phyloP scores from a whole-genome alignment of 2,113 vertebrate genomes.

The Cololabis saira region DNA sequence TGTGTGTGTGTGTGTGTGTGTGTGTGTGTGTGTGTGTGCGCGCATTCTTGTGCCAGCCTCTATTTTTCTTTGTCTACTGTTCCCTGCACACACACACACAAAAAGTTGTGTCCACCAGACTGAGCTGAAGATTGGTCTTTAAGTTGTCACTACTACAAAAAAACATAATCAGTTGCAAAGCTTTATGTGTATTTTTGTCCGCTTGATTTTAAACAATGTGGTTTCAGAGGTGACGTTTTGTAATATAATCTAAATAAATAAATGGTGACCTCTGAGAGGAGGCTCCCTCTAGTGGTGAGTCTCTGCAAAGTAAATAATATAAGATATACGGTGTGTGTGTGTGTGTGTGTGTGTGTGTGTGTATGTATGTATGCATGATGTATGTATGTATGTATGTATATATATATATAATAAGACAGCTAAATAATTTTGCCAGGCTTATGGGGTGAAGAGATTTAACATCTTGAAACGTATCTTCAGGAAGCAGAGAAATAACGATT shows the following conservation, averaged over 20 bases:
- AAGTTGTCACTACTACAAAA: conserved; percentile 39
- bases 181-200: conserved; percentile 44
- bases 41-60: conserved; percentile 16
- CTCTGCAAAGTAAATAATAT: conserved; percentile 13
- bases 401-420: background rate
- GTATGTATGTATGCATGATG: too few relatives aligned
- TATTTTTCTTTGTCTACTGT: conserved; percentile 22
- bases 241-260: conserved; percentile 30
- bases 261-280: conserved; percentile 6
- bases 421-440: background rate
- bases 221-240: conserved; percentile 38
- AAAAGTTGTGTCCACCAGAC: conserved; percentile 34
- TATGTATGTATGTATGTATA: too few relatives aligned
- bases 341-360: too few relatives aligned
- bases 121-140: conserved; percentile 46
- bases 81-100: background rate
- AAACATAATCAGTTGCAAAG: conserved; percentile 47
- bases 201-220: conserved; percentile 14
- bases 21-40: conserved; percentile 9
- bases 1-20: conserved; percentile 12
- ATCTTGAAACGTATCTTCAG: background rate
- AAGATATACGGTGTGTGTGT: too few relatives aligned
- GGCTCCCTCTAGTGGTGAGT: conserved; percentile 68
- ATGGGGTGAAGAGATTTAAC: background rate
- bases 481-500: background rate